Percentiles rank a stretch among this genome's conserved stretches.
These are phyloP conservation scores for Lethrus apterus DNA, from an alignment of 1,140 invertebrate genomes.

Conservation along the genomic window DNA sequence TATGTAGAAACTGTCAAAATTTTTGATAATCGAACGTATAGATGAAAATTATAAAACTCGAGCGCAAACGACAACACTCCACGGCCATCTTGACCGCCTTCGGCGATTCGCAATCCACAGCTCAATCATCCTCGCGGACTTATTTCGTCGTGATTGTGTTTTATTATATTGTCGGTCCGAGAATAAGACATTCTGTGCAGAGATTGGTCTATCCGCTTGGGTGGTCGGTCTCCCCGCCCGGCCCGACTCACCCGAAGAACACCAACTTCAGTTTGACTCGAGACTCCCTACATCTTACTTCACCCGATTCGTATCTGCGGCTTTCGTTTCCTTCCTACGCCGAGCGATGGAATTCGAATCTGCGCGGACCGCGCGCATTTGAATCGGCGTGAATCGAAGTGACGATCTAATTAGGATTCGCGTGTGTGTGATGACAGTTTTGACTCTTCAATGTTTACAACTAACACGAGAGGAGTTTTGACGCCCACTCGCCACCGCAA, in stretches of 20 bases:
- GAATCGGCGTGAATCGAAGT: no score
- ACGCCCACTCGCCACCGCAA: no score
- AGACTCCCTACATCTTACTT: slow-evolving; percentile 22
- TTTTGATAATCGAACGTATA: not conserved
- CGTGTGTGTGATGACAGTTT: no score
- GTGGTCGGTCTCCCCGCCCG: slow-evolving; percentile 35
- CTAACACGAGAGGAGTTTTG: no score
- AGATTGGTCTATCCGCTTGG: slow-evolving; percentile 40
- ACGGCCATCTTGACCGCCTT: slow-evolving; percentile 27
- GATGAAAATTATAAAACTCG: not conserved
- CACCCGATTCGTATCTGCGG: slow-evolving; percentile 20
- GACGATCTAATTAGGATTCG: no score
- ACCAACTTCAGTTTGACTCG: slow-evolving; percentile 26
- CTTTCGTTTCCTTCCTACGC: no score
- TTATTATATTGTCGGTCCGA: slow-evolving; percentile 36
- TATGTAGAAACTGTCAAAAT: not conserved
- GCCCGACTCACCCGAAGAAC: slow-evolving; percentile 20
- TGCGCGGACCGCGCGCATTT: no score
- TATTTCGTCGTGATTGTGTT: slow-evolving; percentile 37
- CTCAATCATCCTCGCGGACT: slow-evolving; percentile 37
- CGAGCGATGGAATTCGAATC: no score
- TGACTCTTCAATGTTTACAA: no score
- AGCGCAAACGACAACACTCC: slow-evolving; percentile 20
- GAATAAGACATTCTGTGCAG: slow-evolving; percentile 39
- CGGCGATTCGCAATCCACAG: slow-evolving; percentile 31